Conservation (phyloP, 2,888 invertebrate species). For the Lasioglossum calceatum region DNA sequence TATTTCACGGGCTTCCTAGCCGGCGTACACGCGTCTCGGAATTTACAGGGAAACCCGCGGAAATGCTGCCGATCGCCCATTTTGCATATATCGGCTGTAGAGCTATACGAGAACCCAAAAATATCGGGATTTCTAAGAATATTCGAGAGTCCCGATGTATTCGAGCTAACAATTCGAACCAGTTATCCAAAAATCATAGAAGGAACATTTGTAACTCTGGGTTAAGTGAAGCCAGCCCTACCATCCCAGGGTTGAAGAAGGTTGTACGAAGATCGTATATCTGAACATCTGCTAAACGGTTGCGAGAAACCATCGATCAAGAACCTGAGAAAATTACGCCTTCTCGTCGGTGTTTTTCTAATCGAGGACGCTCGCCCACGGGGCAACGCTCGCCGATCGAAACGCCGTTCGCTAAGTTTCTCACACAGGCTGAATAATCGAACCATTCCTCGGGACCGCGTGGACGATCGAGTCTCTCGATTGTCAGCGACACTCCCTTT, state of each 20-base stretch:
- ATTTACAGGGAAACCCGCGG: neutral
- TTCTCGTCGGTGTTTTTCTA: conserved; percentile 24
- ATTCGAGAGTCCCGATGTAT: too few relatives aligned
- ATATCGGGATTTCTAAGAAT: neutral
- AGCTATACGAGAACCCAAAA: neutral
- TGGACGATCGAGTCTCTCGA: conserved; percentile 38
- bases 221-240: too few relatives aligned
- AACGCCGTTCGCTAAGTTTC: conserved; percentile 31
- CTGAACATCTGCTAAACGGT: conserved; percentile 24
- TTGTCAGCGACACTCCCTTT: conserved; percentile 47
- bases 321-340: conserved; percentile 49
- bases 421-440: neutral
- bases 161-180: too few relatives aligned
- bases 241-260: neutral
- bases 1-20: conserved; percentile 25
- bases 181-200: too few relatives aligned
- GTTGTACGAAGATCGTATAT: neutral
- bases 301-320: conserved; percentile 39
- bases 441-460: conserved; percentile 11
- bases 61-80: neutral
- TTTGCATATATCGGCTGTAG: neutral
- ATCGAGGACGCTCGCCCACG: conserved; percentile 43
- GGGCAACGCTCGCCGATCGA: conserved; percentile 29
- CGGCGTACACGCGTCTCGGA: neutral
- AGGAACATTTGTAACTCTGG: too few relatives aligned